Evolutionary conservation across 2,113 vertebrate genomes (phyloP).

Genomic region (Callipepla californica): DNA sequence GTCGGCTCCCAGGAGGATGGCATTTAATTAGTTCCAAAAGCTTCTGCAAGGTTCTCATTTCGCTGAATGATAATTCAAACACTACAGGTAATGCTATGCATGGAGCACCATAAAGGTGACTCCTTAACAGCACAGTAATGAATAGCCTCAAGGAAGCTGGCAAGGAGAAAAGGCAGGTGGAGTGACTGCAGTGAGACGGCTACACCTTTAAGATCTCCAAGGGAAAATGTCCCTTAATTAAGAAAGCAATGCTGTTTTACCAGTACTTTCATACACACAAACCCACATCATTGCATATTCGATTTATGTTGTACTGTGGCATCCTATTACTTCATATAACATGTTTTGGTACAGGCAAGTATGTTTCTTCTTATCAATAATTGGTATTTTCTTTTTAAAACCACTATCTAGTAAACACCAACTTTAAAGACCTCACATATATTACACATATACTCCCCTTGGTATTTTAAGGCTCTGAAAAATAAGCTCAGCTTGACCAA

Average conservation of each 20-base stretch:
- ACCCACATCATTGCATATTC: neutral
- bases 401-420: neutral
- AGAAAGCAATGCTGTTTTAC: neutral
- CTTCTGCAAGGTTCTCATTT: neutral
- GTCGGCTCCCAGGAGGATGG: neutral
- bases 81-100: neutral
- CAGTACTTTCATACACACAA: neutral
- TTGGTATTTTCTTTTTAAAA: neutral
- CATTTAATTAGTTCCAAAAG: constrained; percentile 13
- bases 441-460: no score
- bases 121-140: neutral
- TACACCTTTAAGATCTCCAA: neutral
- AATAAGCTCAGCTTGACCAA: neutral
- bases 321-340: neutral
- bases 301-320: neutral
- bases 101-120: neutral
- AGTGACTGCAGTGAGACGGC: neutral
- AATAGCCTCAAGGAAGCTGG: neutral
- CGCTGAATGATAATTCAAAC: neutral
- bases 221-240: neutral
- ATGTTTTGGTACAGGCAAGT: neutral
- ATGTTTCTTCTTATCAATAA: neutral
- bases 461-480: neutral
- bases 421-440: neutral
- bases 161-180: neutral